Conservation (phyloP, 2,888 invertebrate species). For the Sphinx pinastri region DNA sequence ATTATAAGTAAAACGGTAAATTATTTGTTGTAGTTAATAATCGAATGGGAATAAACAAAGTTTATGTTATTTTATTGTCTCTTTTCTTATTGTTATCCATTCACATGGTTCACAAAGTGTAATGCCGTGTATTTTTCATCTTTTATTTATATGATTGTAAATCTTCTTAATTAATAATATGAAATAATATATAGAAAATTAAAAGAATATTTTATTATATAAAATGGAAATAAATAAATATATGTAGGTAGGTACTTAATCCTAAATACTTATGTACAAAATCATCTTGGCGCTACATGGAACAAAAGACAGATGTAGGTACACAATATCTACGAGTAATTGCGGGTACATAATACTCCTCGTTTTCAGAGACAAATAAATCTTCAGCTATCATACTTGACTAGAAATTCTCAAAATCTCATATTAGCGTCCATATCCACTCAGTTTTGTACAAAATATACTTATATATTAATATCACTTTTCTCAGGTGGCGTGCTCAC, state of each 20-base stretch:
- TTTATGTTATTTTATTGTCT: no score
- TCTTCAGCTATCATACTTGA: slow-evolving; percentile 59
- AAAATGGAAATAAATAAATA: slow-evolving; percentile 75
- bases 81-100: no score
- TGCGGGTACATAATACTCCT: slow-evolving; percentile 42
- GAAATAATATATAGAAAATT: slow-evolving; percentile 33
- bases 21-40: no score
- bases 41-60: no score
- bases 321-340: slow-evolving; percentile 32
- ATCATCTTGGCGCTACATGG: slow-evolving; percentile 72
- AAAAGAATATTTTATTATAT: slow-evolving; percentile 66
- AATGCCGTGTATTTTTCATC: no score
- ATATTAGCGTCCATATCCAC: slow-evolving; percentile 70
- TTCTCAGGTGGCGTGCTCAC: slow-evolving; percentile 78
- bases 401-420: slow-evolving; percentile 66
- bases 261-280: slow-evolving; percentile 75
- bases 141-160: no score
- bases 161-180: not conserved
- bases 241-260: slow-evolving; percentile 60
- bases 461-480: slow-evolving; percentile 81
- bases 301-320: slow-evolving; percentile 53
- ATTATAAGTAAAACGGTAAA: no score
- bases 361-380: slow-evolving; percentile 46
- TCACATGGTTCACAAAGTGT: no score
- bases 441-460: slow-evolving; percentile 74